These are phyloP conservation scores for Pipistrellus kuhlii DNA, from an alignment of 2,797 vertebrate species.

Conservation along the genomic window DNA sequence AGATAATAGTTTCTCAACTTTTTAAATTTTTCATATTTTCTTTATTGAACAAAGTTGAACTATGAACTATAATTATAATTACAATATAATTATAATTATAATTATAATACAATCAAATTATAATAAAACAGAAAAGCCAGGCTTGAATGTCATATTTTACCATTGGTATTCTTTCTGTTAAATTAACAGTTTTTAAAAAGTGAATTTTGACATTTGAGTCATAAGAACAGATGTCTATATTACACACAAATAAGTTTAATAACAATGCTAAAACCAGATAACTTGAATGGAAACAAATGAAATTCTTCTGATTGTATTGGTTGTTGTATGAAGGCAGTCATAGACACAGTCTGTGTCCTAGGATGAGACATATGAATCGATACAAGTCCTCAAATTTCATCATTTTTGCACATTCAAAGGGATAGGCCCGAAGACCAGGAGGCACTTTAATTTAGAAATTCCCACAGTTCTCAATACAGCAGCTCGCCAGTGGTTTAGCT, in stretches of 20 bases:
- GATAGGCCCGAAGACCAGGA: not conserved
- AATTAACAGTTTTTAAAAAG: slow-evolving; percentile 64
- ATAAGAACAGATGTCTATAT: slow-evolving; percentile 44
- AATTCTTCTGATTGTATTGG: not conserved
- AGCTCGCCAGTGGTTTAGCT: not conserved
- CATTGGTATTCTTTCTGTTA: slow-evolving; percentile 25
- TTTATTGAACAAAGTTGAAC: slow-evolving; percentile 47
- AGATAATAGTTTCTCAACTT: slow-evolving; percentile 57
- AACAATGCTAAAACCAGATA: not conserved
- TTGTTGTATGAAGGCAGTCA: not conserved
- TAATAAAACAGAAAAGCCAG: slow-evolving; percentile 23
- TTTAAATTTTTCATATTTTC: slow-evolving; percentile 54
- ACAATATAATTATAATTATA: slow-evolving; percentile 40
- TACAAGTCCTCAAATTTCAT: not conserved
- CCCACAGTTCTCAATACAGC: not conserved
- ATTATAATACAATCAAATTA: slow-evolving; percentile 62
- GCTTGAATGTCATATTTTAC: slow-evolving; percentile 58
- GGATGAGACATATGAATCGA: not conserved
- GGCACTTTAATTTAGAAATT: slow-evolving; percentile 22
- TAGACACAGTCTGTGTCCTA: not conserved
- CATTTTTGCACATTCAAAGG: not conserved
- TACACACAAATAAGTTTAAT: not conserved
- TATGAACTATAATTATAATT: not conserved
- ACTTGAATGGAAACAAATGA: not conserved
- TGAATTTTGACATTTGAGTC: slow-evolving; percentile 56